Conservation (phyloP, 2,797 vertebrate genomes). For the Macropus fuliginosus region DNA sequence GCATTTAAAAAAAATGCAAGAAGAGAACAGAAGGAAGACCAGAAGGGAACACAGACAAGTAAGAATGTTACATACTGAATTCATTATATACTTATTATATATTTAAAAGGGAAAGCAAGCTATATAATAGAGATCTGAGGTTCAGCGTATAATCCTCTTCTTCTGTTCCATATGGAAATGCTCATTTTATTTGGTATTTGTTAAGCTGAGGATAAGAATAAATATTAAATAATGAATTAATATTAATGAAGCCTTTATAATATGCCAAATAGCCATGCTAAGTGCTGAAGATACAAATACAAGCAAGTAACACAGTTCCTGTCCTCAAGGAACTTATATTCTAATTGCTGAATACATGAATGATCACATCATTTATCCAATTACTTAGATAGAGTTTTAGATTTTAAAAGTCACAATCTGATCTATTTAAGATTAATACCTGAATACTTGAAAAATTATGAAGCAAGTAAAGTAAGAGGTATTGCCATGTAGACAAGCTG, state of each 20-base stretch:
- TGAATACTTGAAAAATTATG: slow-evolving; percentile 42
- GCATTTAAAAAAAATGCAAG: neutral
- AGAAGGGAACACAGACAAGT: neutral
- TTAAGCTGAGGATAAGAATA: neutral
- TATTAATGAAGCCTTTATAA: neutral
- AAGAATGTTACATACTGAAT: neutral
- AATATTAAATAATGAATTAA: neutral
- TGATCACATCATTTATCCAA: slow-evolving; percentile 6
- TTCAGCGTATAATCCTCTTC: neutral
- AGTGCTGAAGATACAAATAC: neutral
- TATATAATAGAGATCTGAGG: neutral
- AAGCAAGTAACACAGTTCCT: neutral
- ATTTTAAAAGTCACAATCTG: slow-evolving; percentile 8
- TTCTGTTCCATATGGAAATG: neutral
- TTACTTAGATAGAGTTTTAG: neutral
- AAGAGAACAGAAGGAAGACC: neutral
- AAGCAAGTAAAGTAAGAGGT: neutral
- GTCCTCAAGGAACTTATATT: neutral
- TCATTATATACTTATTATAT: neutral
- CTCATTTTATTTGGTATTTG: neutral
- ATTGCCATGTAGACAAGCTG: neutral
- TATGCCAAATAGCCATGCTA: neutral
- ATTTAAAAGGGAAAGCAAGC: neutral
- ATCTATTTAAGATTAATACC: slow-evolving; percentile 1
- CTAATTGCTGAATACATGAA: neutral